Evolutionary conservation across 2,888 invertebrate species (phyloP).

Genomic region (Acrobasis consociella): DNA sequence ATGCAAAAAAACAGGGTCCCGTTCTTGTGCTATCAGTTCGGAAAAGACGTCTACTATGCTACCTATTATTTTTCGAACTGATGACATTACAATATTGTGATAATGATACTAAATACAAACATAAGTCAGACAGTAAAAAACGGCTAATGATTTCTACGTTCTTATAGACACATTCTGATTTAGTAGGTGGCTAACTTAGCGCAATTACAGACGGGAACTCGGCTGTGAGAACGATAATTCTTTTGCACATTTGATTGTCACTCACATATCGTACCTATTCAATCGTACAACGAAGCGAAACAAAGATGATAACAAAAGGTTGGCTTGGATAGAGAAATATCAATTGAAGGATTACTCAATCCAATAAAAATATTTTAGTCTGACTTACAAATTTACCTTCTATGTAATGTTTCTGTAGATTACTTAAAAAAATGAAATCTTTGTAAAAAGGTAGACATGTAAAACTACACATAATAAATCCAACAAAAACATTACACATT

Average conservation of each 20-base stretch:
- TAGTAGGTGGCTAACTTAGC: conserved; percentile 26
- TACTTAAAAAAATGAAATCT: too few species aligned
- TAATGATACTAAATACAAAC: not conserved
- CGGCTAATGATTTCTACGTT: conserved; percentile 16
- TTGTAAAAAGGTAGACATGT: too few species aligned
- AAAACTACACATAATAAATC: not conserved
- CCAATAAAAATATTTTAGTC: too few species aligned
- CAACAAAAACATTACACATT: not conserved
- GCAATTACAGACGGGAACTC: conserved; percentile 45
- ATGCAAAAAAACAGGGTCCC: too few species aligned
- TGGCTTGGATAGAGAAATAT: not conserved
- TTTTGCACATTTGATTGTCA: conserved; percentile 39
- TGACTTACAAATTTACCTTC: too few species aligned
- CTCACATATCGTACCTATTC: conserved; percentile 35
- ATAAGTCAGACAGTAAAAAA: not conserved
- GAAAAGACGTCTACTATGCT: too few species aligned
- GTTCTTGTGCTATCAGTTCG: too few species aligned
- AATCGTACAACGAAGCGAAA: conserved; percentile 28
- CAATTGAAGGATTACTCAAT: too few species aligned
- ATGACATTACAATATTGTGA: too few species aligned
- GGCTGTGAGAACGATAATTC: conserved; percentile 51
- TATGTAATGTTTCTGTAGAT: too few species aligned
- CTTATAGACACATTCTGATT: conserved; percentile 20
- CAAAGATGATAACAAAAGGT: not conserved
- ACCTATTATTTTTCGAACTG: too few species aligned